These are phyloP conservation scores for Drosophila nigricruria DNA, from an alignment of 2,888 invertebrate genomes.

Conservation along the genomic window DNA sequence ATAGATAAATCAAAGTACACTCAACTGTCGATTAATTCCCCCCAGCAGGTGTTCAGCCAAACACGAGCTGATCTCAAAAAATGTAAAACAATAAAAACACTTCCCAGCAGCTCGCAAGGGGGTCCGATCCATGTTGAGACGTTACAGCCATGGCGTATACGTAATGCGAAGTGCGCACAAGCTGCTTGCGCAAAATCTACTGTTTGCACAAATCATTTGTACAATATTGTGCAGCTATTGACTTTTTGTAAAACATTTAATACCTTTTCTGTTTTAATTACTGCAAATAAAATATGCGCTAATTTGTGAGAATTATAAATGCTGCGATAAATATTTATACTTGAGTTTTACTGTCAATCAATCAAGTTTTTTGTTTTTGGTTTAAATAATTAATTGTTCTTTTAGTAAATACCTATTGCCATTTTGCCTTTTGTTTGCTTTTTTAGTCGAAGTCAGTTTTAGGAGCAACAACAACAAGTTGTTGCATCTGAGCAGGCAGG, in stretches of 20 bases:
- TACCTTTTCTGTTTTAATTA: background rate
- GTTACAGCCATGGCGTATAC: background rate
- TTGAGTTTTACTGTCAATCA: background rate
- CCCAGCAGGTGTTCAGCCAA: constrained; percentile 26
- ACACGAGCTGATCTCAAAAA: constrained; percentile 15
- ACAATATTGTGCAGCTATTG: background rate
- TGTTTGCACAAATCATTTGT: constrained; percentile 5
- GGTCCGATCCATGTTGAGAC: background rate
- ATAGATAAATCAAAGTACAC: background rate
- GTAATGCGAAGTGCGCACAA: background rate
- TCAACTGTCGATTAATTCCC: background rate
- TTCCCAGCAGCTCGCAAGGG: background rate
- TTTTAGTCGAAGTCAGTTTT: too few relatives aligned
- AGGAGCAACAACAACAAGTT: too few relatives aligned
- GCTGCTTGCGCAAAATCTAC: background rate
- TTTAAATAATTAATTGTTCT: too few relatives aligned
- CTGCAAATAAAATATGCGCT: background rate
- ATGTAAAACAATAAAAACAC: background rate
- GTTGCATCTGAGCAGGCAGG: too few relatives aligned
- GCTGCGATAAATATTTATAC: background rate
- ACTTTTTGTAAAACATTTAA: too few relatives aligned
- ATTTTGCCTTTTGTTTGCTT: too few relatives aligned
- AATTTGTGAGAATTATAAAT: background rate
- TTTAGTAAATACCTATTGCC: too few relatives aligned
- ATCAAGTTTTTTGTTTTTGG: too few relatives aligned